Evolutionary conservation across 2,113 vertebrate genomes (phyloP).

Genomic region (Burhinus bistriatus): DNA sequence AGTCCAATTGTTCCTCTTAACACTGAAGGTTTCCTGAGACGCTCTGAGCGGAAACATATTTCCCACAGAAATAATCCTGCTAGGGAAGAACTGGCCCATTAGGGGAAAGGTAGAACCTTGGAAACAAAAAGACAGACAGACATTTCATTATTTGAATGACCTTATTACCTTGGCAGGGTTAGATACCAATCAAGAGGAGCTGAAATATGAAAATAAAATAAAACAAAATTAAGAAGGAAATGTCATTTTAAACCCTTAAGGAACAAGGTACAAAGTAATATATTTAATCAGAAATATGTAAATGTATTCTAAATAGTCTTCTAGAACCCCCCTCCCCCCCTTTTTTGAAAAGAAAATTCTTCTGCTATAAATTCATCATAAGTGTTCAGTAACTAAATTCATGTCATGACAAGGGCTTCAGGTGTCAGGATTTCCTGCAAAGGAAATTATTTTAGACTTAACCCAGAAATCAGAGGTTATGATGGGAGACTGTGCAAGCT

Average conservation of each 20-base stretch:
- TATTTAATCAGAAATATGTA: not conserved
- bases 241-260: not conserved
- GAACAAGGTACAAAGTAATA: not conserved
- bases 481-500: not conserved
- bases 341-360: not conserved
- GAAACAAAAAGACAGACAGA: not conserved
- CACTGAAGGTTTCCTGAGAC: not conserved
- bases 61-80: not conserved
- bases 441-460: constrained; percentile 44
- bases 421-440: constrained; percentile 26
- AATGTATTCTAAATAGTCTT: not conserved
- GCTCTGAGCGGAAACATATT: not conserved
- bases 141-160: not conserved
- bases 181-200: not conserved
- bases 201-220: not conserved
- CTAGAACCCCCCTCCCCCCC: accelerated
- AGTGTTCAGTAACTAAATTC: constrained; percentile 32
- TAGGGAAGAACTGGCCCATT: not conserved
- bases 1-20: not conserved
- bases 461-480: constrained; percentile 9
- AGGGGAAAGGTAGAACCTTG: not conserved
- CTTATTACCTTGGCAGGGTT: not conserved
- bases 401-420: constrained; percentile 10
- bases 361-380: not conserved
- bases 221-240: not conserved